These are phyloP conservation scores for Oreocharis arfaki DNA, from an alignment of 2,113 vertebrate genomes.

Conservation along the genomic window DNA sequence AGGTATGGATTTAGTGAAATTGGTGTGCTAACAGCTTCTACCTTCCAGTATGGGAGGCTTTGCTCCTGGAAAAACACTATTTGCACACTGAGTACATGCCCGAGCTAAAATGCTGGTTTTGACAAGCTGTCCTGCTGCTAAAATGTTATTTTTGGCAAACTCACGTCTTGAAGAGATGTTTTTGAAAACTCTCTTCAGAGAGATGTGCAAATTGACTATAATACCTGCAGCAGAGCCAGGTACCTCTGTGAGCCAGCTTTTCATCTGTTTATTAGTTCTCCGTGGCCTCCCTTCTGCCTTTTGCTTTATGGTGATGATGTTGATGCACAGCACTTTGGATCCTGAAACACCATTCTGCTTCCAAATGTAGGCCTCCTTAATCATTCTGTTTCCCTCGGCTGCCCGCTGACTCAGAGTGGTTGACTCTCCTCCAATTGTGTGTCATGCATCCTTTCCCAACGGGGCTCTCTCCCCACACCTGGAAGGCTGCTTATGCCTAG, in stretches of 20 bases:
- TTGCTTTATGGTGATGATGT: conserved; percentile 60
- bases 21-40: conserved; percentile 48
- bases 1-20: conserved; percentile 42
- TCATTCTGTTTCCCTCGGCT: neutral
- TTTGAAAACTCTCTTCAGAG: conserved; percentile 39
- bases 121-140: conserved; percentile 67
- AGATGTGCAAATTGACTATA: conserved; percentile 67
- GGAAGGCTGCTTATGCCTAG: neutral
- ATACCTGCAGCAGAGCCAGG: conserved; percentile 64
- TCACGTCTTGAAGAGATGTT: neutral
- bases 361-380: neutral
- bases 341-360: conserved; percentile 9
- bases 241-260: conserved; percentile 59
- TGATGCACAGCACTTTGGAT: conserved; percentile 35
- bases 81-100: conserved; percentile 46
- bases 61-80: conserved; percentile 60
- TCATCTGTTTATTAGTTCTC: conserved; percentile 59
- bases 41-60: conserved; percentile 32
- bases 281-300: conserved; percentile 1
- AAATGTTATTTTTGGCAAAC: conserved; percentile 72
- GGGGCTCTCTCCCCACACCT: neutral
- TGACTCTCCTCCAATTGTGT: conserved; percentile 11
- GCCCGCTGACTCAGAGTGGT: neutral
- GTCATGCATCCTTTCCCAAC: neutral
- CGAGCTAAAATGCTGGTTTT: conserved; percentile 57